A percentile compares a stretch with the other conserved stretches of the same genome.
Conservation (phyloP, 1,140 invertebrate genomes). For the Eriocheir sinensis region DNA sequence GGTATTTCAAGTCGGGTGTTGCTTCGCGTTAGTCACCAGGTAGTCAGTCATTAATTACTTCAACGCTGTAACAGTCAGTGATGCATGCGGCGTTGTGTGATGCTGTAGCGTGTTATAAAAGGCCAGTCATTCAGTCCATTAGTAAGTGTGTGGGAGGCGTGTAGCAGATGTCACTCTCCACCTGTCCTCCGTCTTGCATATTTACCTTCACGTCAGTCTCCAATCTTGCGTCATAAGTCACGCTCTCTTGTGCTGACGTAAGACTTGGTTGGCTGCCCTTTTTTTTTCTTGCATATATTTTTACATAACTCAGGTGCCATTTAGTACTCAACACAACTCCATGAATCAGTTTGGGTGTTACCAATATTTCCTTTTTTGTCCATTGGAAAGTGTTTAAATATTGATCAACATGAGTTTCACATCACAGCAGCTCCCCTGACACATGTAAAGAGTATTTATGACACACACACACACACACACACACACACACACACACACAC, state of each 20-base stretch:
- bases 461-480: constrained; percentile 22
- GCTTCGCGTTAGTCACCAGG: not conserved
- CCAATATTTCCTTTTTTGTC: no score
- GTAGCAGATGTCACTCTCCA: no score
- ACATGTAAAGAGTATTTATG: not conserved
- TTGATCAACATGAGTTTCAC: not conserved
- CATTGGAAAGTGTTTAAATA: not conserved
- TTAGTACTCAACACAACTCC: not conserved
- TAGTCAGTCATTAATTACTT: not conserved
- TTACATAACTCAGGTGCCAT: not conserved
- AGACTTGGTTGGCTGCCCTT: no score
- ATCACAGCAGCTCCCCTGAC: not conserved
- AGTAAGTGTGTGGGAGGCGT: no score
- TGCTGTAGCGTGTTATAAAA: no score
- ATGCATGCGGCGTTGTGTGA: not conserved
- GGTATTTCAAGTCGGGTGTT: not conserved
- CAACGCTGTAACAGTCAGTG: not conserved
- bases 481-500: constrained; percentile 20
- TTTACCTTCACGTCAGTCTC: no score
- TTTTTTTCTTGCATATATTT: no score
- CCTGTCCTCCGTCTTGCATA: no score
- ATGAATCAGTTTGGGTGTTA: not conserved
- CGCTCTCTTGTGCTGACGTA: no score
- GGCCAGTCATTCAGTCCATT: no score
- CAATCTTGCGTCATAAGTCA: not conserved